Evolutionary conservation across 2,797 vertebrate species (phyloP), one percentile per base, ranked within the genome.

Genomic region (Trematomus bernacchii): DNA sequence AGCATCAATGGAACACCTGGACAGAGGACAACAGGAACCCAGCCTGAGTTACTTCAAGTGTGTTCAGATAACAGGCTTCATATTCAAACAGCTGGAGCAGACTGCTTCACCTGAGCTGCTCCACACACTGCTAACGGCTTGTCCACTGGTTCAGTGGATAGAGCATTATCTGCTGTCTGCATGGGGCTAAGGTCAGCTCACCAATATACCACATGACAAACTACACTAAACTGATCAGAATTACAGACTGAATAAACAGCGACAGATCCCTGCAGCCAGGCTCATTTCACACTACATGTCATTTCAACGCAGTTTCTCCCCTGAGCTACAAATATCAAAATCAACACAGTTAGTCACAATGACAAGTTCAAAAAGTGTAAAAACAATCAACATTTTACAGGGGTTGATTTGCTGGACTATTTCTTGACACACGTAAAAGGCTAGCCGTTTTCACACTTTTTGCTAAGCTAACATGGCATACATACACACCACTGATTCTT

Each of bases 101-200:
- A 27, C 47, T 6, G 66, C 50, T 51, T 10, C 54, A 44, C 50
- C 66, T 73, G 44, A 4, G 54, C 70, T 76, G 61, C 51, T 73
- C 53, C 44, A 80, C 70, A 65, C 54, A 48, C 37, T 8, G 3
- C 53, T 7, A 65, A 52, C 73, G 50, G 52, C 60, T 76, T 16
- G 75, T 73, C 66, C 64, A 30, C 48, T 54, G 61, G 64, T 73
- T 79, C 59, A n/a, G 48, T 16, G 57, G 33, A 23, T 33, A 10
- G 18, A 69, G 78, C 53, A 55, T 62, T 48, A 62, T 59, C 27
- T 27, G 27, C 27, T 27, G 27, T 27, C 27, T 75, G 70, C 42
- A 10, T 44, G 19, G 27, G 50, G 71, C 76, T 71, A 68, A 12
- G 65, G 76, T 71, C 73, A 84, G 68, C 64, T 77, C 51, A 50